These are phyloP conservation scores for Latrodectus geometricus DNA, from an alignment of 1,140 invertebrate genomes.

Conservation along the genomic window DNA sequence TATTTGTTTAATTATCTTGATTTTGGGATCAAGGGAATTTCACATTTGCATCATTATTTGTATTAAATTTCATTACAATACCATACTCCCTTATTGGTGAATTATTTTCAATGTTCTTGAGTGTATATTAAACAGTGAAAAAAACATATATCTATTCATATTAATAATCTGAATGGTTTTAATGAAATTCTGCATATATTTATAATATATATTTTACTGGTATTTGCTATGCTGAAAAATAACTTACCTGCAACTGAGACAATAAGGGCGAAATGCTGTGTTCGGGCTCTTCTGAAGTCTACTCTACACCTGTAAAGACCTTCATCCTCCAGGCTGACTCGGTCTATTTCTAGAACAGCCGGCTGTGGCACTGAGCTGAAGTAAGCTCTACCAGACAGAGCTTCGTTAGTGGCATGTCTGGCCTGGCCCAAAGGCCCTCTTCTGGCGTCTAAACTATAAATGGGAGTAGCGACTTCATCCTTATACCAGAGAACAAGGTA, in stretches of 20 bases:
- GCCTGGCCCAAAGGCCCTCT: constrained; percentile 55
- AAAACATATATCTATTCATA: too few species aligned
- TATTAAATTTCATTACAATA: too few species aligned
- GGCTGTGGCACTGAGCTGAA: constrained; percentile 38
- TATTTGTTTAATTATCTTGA: too few species aligned
- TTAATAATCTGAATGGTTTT: too few species aligned
- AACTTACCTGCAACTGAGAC: constrained; percentile 87
- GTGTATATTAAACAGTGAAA: too few species aligned
- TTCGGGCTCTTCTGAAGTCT: constrained; percentile 87
- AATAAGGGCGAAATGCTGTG: constrained; percentile 85
- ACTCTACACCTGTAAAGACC: constrained; percentile 87
- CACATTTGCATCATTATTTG: too few species aligned
- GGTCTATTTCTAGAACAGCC: constrained; percentile 21
- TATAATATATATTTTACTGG: too few species aligned
- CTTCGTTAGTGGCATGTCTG: constrained; percentile 51
- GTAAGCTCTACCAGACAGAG: constrained; percentile 52
- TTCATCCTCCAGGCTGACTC: constrained; percentile 73
- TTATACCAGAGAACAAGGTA: constrained; percentile 93
- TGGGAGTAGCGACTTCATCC: constrained; percentile 75
- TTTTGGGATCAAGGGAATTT: too few species aligned
- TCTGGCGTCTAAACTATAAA: constrained; percentile 65
- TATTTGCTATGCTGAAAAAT: too few species aligned
- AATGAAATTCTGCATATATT: too few species aligned
- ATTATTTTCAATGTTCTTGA: too few species aligned
- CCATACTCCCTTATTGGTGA: too few species aligned